These are phyloP conservation scores for Falco rusticolus DNA, from an alignment of 2,797 vertebrate genomes.

Conservation along the genomic window DNA sequence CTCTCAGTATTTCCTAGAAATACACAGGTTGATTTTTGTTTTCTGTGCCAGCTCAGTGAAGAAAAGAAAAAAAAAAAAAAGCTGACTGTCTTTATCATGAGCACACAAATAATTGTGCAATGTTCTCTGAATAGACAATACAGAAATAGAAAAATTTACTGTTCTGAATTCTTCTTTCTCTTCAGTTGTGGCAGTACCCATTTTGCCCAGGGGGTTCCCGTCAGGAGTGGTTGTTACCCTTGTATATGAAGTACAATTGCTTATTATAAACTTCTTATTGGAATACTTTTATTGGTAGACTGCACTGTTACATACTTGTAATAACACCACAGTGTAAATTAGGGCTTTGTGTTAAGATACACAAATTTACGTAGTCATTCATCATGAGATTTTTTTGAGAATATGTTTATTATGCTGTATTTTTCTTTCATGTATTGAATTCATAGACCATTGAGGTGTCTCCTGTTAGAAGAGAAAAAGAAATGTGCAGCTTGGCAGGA, in stretches of 20 bases:
- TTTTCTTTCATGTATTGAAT: background rate
- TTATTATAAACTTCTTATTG: background rate
- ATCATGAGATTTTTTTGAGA: background rate
- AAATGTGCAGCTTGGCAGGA: background rate
- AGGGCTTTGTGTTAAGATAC: background rate
- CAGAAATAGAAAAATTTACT: background rate
- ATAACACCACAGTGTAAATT: background rate
- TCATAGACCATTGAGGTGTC: background rate
- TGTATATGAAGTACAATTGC: background rate
- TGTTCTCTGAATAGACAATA: background rate
- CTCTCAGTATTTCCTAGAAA: background rate
- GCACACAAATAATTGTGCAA: background rate
- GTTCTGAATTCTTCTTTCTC: background rate
- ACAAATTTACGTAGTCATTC: background rate
- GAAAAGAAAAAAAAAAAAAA: background rate
- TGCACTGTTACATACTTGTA: accelerated
- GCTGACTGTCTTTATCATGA: background rate
- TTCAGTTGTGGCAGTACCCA: background rate
- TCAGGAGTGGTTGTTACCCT: background rate
- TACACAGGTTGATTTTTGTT: background rate
- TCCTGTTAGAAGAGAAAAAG: background rate
- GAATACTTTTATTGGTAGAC: background rate
- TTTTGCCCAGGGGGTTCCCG: background rate
- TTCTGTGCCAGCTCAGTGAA: background rate
- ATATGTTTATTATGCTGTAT: background rate